These are phyloP conservation scores for Oreochromis niloticus DNA, from an alignment of 2,113 vertebrate species.

Conservation along the genomic window DNA sequence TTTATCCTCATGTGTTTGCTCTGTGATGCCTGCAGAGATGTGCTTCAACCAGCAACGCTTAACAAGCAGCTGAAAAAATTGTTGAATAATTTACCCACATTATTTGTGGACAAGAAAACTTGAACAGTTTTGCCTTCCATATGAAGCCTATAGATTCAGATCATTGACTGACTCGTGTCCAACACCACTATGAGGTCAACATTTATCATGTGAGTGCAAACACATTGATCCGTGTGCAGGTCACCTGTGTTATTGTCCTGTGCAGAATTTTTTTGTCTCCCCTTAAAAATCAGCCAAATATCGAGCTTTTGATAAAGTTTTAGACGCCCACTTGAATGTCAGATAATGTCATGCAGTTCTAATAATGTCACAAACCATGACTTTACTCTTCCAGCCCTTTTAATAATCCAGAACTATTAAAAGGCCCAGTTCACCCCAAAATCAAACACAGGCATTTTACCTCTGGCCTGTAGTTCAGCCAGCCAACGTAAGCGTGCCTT, in stretches of 20 bases:
- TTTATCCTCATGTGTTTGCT: neutral
- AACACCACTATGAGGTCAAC: neutral
- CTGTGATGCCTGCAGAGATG: neutral
- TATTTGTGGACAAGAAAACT: neutral
- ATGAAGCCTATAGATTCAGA: neutral
- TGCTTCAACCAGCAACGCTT: neutral
- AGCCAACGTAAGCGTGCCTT: too few species aligned
- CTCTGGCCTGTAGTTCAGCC: too few species aligned
- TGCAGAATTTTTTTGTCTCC: too few species aligned
- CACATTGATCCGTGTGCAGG: neutral
- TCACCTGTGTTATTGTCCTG: neutral
- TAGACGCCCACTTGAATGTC: too few species aligned
- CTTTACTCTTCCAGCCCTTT: too few species aligned
- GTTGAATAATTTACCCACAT: neutral
- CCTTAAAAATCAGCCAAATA: too few species aligned
- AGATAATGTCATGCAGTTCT: too few species aligned
- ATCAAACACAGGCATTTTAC: too few species aligned
- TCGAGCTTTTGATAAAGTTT: too few species aligned
- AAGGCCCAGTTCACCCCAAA: too few species aligned
- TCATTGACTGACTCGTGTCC: neutral
- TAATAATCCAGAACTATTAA: too few species aligned
- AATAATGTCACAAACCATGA: too few species aligned
- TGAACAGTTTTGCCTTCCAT: neutral
- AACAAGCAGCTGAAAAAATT: neutral
- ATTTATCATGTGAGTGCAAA: neutral